Evolutionary conservation across 2,888 invertebrate species (phyloP).

Genomic region (Kuschelorhynchus macadamiae): DNA sequence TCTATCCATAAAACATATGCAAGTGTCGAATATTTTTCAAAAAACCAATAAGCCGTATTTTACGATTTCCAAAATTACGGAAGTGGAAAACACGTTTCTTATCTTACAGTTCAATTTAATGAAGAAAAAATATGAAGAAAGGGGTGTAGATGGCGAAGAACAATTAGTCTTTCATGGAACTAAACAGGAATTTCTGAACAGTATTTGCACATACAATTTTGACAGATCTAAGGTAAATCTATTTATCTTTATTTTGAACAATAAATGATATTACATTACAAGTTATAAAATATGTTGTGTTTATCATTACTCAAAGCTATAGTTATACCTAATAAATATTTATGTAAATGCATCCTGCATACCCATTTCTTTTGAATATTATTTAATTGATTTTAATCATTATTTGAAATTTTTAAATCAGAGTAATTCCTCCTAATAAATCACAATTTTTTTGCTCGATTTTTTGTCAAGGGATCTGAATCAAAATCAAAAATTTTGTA

Average conservation of each 20-base stretch:
- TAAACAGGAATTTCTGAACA: slow-evolving; percentile 22
- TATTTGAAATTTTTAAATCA: no score
- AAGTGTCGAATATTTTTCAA: slow-evolving; percentile 8
- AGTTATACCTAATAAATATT: no score
- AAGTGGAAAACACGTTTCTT: slow-evolving; percentile 43
- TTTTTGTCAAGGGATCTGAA: no score
- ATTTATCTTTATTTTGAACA: not conserved
- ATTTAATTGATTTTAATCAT: no score
- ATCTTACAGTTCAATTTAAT: slow-evolving; percentile 36
- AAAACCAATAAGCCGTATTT: slow-evolving; percentile 12
- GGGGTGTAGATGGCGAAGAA: not conserved
- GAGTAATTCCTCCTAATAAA: no score
- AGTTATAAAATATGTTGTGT: no score
- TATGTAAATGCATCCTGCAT: no score
- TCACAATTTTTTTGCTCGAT: no score
- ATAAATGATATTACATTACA: no score
- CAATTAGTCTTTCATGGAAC: slow-evolving; percentile 45
- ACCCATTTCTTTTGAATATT: no score
- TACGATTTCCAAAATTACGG: slow-evolving; percentile 26
- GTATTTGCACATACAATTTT: slow-evolving; percentile 42
- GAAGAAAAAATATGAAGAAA: slow-evolving; percentile 2
- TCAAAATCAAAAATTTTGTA: no score
- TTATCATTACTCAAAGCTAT: no score
- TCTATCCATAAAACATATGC: not conserved
- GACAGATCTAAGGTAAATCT: slow-evolving; percentile 28